Evolutionary conservation across 2,113 vertebrate genomes (phyloP).

Genomic region (Peromyscus maniculatus): DNA sequence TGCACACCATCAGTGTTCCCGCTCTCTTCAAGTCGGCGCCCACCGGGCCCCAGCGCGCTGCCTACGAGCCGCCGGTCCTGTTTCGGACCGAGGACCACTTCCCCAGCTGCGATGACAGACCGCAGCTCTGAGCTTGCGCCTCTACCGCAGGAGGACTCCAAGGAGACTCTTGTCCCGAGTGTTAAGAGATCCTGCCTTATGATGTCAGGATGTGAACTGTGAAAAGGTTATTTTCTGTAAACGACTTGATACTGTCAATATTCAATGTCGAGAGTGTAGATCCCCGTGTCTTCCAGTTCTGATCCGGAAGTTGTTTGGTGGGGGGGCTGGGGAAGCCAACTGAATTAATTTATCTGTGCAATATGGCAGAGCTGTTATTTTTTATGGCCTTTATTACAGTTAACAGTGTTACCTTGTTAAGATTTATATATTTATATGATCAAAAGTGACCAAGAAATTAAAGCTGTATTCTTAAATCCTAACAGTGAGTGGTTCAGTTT

Average conservation of each 20-base stretch:
- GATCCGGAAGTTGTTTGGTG: not conserved
- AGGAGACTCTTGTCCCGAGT: constrained; percentile 28
- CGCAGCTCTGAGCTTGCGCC: constrained; percentile 65
- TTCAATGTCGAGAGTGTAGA: constrained; percentile 11
- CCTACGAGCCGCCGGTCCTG: constrained; percentile 91
- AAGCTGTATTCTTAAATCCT: not conserved
- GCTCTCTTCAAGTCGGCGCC: constrained; percentile 92
- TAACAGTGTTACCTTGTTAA: constrained; percentile 48
- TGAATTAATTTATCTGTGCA: not conserved
- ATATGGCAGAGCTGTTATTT: not conserved
- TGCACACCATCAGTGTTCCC: constrained; percentile 92
- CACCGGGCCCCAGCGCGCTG: constrained; percentile 85
- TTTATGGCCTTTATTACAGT: constrained; percentile 39
- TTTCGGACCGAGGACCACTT: constrained; percentile 96
- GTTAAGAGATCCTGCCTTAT: not conserved
- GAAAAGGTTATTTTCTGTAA: constrained; percentile 57
- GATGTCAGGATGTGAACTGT: constrained; percentile 51
- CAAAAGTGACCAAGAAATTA: constrained; percentile 15
- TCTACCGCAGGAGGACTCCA: rapidly evolving
- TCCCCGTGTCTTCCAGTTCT: constrained; percentile 62
- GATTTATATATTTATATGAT: constrained; percentile 40
- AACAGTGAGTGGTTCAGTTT: not conserved
- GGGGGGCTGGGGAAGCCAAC: not conserved
- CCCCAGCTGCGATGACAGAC: constrained; percentile 86
- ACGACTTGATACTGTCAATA: not conserved